These are phyloP conservation scores for Erebia epiphron DNA, from an alignment of 2,888 invertebrate species.

Conservation along the genomic window DNA sequence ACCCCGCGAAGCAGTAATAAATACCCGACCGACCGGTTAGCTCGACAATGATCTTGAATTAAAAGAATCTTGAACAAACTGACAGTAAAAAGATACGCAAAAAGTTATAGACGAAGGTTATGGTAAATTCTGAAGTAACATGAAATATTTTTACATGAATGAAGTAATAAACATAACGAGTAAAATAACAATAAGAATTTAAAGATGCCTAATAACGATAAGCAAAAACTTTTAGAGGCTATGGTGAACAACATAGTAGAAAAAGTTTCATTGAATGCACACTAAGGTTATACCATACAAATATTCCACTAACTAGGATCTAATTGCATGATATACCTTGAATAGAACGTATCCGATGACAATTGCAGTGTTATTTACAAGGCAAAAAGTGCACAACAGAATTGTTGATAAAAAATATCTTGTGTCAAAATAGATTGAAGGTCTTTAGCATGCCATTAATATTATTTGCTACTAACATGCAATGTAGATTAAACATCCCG, in stretches of 20 bases:
- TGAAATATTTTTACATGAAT: background rate
- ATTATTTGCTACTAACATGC: constrained; percentile 5
- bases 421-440: background rate
- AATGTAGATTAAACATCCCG: constrained; percentile 12
- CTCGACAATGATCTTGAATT: constrained; percentile 21
- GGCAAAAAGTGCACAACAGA: background rate
- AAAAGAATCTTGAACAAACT: constrained; percentile 11
- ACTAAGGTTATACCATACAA: background rate
- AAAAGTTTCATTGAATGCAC: background rate
- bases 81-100: background rate
- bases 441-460: background rate
- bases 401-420: background rate
- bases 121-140: background rate
- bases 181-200: background rate
- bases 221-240: background rate
- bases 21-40: constrained; percentile 10
- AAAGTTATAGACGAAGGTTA: background rate
- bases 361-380: background rate
- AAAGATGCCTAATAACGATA: background rate
- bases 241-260: background rate
- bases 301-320: background rate
- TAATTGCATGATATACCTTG: constrained; percentile 5
- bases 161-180: too few relatives aligned
- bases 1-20: constrained; percentile 9
- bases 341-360: constrained; percentile 4